phyloP scores from a whole-genome alignment of 2,888 invertebrate genomes.

The Apomyelois bistriatella region DNA sequence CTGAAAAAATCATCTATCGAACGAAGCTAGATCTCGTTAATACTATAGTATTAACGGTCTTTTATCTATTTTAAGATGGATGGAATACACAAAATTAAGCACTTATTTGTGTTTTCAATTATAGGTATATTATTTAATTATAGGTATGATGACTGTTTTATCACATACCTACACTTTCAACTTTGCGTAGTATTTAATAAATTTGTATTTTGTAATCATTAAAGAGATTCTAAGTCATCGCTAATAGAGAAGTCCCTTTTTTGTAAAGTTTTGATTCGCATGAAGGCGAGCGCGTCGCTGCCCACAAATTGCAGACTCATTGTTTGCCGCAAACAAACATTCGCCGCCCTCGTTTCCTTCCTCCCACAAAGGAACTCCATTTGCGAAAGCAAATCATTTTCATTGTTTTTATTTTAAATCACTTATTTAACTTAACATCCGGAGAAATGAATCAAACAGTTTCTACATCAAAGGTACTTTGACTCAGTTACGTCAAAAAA shows the following conservation, averaged over 20 bases:
- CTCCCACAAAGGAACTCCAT: constrained; percentile 67
- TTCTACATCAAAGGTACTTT: constrained; percentile 1
- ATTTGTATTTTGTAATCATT: too few species aligned
- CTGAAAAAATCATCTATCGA: too few species aligned
- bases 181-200: too few species aligned
- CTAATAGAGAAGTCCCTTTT: constrained; percentile 45
- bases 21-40: too few species aligned
- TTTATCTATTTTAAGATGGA: too few species aligned
- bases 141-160: too few species aligned
- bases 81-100: too few species aligned
- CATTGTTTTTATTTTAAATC: constrained; percentile 56
- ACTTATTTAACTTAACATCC: constrained; percentile 24
- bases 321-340: constrained; percentile 73
- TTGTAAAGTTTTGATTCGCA: constrained; percentile 67
- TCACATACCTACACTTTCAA: too few species aligned
- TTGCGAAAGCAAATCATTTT: constrained; percentile 61
- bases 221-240: constrained; percentile 35
- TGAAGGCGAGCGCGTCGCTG: constrained; percentile 62
- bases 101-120: too few species aligned
- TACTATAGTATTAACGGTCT: too few species aligned
- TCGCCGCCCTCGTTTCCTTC: constrained; percentile 61
- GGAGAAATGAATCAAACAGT: constrained; percentile 10
- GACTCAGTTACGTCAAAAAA: not conserved
- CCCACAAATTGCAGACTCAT: constrained; percentile 74
- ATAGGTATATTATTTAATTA: too few species aligned